Evolutionary conservation across 2,888 invertebrate genomes (phyloP).

Genomic region (Caenorhabditis doughertyi): DNA sequence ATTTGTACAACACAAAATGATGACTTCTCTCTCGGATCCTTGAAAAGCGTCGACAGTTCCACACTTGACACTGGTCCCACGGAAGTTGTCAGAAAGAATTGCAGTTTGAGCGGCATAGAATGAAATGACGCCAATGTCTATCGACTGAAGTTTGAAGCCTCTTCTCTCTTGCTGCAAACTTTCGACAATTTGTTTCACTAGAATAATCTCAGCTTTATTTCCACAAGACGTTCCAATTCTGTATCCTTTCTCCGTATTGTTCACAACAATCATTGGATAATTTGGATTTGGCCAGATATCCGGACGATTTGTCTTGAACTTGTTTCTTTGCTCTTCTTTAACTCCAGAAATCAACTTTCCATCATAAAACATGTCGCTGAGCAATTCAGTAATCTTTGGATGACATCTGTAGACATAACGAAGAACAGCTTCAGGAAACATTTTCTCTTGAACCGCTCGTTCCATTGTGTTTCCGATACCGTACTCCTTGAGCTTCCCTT

Average conservation of each 20-base stretch:
- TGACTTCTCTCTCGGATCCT: constrained; percentile 29
- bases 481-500: constrained; percentile 23
- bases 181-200: background rate
- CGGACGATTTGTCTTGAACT: background rate
- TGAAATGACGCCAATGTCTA: constrained; percentile 32
- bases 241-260: background rate
- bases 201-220: background rate
- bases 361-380: constrained; percentile 18
- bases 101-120: constrained; percentile 25
- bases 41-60: constrained; percentile 44
- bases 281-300: constrained; percentile 11
- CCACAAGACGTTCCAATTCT: constrained; percentile 29
- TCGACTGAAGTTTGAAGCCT: background rate
- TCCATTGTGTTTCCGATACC: constrained; percentile 41
- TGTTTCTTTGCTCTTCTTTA: background rate
- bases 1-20: constrained; percentile 37
- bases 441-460: background rate
- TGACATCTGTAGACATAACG: constrained; percentile 26
- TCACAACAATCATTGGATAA: constrained; percentile 8
- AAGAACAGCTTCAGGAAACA: constrained; percentile 22
- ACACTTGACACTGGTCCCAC: constrained; percentile 20
- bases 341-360: constrained; percentile 13
- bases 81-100: constrained; percentile 3
- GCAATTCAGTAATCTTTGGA: constrained; percentile 4
- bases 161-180: background rate